Evolutionary conservation across 2,113 vertebrate genomes (phyloP), one percentile per base, ranked within the genome.

Genomic region (Montifringilla adamsi): DNA sequence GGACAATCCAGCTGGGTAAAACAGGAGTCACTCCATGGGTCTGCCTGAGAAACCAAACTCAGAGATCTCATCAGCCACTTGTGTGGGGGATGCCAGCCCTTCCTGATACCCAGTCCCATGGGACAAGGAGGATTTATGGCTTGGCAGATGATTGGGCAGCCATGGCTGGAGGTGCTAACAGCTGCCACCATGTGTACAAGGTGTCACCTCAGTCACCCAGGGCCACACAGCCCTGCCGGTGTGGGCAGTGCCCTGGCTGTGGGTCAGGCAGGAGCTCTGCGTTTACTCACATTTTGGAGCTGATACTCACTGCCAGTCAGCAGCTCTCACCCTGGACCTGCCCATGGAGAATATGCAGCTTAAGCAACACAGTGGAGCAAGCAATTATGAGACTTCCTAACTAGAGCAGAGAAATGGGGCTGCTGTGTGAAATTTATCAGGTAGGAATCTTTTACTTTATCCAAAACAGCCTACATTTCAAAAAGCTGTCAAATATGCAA

Each of bases 321-420:
- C 79, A 95, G 74, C 87, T 84, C 79, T 92, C 83, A 83, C 67
- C 64, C n/a, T 9, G 55, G 79, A 93, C 92, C 93, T 95, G 96
- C 94, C 93, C 78, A 85, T 4, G 47, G 76, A 92, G 76, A 94
- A 88, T 81, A 92, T 75, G 85, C 82, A 88, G 79, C 79, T 93
- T 90, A 86, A 93, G 90, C 79, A 96, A 93, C 68, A 49, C 4
- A 53, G 63, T 3, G 72, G 11, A 95, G 23, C 43, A 62, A 84
- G 76, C 60, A 89, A 89, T 73, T 59, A 35, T 5, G 41, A 28
- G 52, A 44, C 76, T 84, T 84, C 77, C 73, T 78, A 81, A 69
- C 18, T 33, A 50, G 62, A 95, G 66, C 69, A 84, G 24, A 81
- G 62, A 89, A 81, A 74, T 5, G 9, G 49, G 62, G 63, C 53